phyloP scores from a whole-genome alignment of 1,140 invertebrate species.

The Bicyclus anynana region DNA sequence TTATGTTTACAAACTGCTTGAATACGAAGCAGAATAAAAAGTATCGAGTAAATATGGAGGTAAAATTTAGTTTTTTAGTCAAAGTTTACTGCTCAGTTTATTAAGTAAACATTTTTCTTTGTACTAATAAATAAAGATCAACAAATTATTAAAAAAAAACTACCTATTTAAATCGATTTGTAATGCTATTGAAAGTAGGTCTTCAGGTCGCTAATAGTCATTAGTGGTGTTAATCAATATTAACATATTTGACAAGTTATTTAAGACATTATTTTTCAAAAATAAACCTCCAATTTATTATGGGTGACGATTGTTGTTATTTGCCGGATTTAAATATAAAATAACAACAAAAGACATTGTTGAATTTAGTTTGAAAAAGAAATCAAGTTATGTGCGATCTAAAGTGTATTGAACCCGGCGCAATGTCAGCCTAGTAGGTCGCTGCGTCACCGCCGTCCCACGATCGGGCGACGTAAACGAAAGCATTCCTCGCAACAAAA shows the following conservation, averaged over 20 bases:
- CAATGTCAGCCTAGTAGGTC: conserved; percentile 58
- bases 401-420: conserved; percentile 68
- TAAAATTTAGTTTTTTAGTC: too few species aligned
- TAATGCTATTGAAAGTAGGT: conserved; percentile 18
- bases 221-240: too few species aligned
- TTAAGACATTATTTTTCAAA: background rate
- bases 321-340: background rate
- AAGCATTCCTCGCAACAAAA: conserved; percentile 60
- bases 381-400: conserved; percentile 25
- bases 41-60: too few species aligned
- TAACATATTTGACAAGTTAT: too few species aligned
- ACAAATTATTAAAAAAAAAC: background rate
- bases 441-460: conserved; percentile 57
- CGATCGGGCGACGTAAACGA: conserved; percentile 45
- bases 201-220: conserved; percentile 15
- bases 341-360: background rate
- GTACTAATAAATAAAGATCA: too few species aligned
- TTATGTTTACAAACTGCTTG: too few species aligned
- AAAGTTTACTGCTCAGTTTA: too few species aligned
- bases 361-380: conserved; percentile 7
- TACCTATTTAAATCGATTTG: conserved; percentile 8
- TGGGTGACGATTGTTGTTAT: background rate
- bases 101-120: too few species aligned
- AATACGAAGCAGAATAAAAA: too few species aligned
- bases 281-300: background rate